phyloP scores from a whole-genome alignment of 2,113 vertebrate genomes.

The Sigmodon hispidus region DNA sequence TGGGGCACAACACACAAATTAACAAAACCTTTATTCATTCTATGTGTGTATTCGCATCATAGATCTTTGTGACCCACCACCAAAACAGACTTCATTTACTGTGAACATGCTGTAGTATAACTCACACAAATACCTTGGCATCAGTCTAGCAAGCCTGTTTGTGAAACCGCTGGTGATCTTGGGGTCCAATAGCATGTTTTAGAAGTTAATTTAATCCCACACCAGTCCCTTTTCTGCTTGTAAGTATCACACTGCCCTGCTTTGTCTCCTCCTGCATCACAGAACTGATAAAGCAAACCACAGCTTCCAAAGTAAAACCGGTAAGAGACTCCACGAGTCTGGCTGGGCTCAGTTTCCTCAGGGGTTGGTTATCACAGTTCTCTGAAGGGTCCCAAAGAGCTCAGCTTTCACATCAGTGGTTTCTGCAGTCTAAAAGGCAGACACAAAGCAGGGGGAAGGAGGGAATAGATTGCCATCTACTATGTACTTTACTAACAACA shows the following conservation, averaged over 20 bases:
- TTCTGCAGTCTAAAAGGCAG: neutral
- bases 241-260: neutral
- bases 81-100: slow-evolving; percentile 29
- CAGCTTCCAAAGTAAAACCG: neutral
- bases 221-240: neutral
- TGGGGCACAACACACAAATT: neutral
- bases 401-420: neutral
- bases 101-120: neutral
- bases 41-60: neutral
- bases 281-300: neutral
- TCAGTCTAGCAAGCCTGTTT: slow-evolving; percentile 43
- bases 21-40: slow-evolving; percentile 15
- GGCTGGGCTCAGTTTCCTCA: neutral
- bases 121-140: slow-evolving; percentile 19
- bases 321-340: neutral
- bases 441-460: neutral
- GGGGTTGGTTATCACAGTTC: neutral
- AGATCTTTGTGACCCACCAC: slow-evolving; percentile 8
- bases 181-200: slow-evolving; percentile 24
- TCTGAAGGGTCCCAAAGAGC: neutral
- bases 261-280: neutral
- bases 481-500: neutral
- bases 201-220: slow-evolving; percentile 18
- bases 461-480: neutral
- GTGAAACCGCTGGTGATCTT: slow-evolving; percentile 30